A percentile compares a stretch with the other conserved stretches of the same genome.
Conservation (phyloP, 2,888 invertebrate genomes). For the Diachrysia chrysitis region DNA sequence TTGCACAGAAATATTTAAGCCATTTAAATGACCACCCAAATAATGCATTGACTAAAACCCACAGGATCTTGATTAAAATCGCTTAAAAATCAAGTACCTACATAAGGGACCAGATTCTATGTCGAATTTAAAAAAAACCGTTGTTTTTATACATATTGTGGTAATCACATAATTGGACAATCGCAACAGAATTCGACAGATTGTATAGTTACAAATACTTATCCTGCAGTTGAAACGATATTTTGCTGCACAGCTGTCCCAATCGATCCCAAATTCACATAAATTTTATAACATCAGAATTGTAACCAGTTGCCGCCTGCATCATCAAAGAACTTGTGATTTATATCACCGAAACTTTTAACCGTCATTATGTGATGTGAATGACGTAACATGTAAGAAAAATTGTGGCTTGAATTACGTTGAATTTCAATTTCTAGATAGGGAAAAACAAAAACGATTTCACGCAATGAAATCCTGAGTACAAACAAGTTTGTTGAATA, state of each 20-base stretch:
- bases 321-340: slow-evolving; percentile 39
- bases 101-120: too few species aligned
- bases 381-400: slow-evolving; percentile 41
- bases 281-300: slow-evolving; percentile 22
- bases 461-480: slow-evolving; percentile 12
- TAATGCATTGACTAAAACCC: neutral
- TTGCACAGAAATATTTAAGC: neutral
- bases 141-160: too few species aligned
- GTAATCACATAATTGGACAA: neutral
- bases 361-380: slow-evolving; percentile 44
- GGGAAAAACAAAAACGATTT: slow-evolving; percentile 28
- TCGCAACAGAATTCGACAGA: neutral
- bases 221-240: neutral
- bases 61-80: neutral
- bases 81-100: too few species aligned
- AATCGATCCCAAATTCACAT: neutral
- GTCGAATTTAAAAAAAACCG: too few species aligned
- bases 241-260: slow-evolving; percentile 1
- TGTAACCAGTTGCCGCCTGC: slow-evolving; percentile 38
- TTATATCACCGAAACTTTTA: slow-evolving; percentile 39
- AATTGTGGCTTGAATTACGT: slow-evolving; percentile 47
- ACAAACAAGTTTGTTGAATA: slow-evolving; percentile 29
- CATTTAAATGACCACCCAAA: neutral
- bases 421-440: slow-evolving; percentile 18
- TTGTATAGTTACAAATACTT: neutral